Conservation (phyloP, 2,113 vertebrate species). For the Nyctibius bracteatus region DNA sequence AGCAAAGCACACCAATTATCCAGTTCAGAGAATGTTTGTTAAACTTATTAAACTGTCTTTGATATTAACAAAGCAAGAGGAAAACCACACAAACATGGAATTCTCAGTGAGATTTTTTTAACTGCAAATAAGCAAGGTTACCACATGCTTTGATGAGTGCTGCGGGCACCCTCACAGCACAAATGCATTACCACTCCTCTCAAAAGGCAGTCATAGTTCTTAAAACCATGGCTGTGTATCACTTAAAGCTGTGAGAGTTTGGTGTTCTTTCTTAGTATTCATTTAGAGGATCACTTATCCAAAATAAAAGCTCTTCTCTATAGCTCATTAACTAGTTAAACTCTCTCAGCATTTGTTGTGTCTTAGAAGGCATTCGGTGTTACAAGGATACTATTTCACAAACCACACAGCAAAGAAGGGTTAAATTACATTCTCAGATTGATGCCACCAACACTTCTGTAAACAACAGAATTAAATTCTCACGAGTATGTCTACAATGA, state of each 20-base stretch:
- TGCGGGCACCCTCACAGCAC: background rate
- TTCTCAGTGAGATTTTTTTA: background rate
- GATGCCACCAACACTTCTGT: background rate
- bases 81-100: background rate
- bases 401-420: background rate
- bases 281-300: background rate
- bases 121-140: background rate
- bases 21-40: background rate
- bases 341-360: background rate
- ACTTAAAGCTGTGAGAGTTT: background rate
- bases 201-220: background rate
- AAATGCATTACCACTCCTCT: background rate
- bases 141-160: background rate
- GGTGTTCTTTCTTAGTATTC: background rate
- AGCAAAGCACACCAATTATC: background rate
- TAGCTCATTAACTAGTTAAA: background rate
- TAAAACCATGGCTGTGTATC: background rate
- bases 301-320: background rate
- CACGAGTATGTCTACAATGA: background rate
- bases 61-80: background rate
- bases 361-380: background rate
- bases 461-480: slow-evolving; percentile 10
- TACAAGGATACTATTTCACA: background rate
- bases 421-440: slow-evolving; percentile 5
- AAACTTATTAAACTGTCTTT: background rate